Conservation (phyloP, 2,888 invertebrate species). For the Sinohyriopsis cumingii region DNA sequence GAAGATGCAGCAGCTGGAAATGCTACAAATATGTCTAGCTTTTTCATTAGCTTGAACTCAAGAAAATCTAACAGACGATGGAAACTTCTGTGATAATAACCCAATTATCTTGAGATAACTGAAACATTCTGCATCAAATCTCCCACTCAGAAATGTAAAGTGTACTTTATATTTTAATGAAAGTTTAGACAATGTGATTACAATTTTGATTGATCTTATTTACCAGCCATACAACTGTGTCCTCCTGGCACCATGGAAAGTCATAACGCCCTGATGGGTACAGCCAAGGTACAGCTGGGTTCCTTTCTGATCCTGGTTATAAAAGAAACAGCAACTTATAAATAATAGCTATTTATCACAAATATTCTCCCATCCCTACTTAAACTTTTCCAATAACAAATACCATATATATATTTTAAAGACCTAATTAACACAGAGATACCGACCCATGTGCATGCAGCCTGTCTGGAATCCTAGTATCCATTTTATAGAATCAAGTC, state of each 20-base stretch:
- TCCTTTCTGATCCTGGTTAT: constrained; percentile 88
- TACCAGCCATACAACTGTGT: constrained; percentile 96
- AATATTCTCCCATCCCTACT: too few species aligned
- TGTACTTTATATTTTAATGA: not conserved
- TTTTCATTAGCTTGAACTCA: too few species aligned
- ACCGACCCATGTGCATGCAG: not conserved
- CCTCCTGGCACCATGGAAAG: constrained; percentile 93
- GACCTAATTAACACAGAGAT: not conserved
- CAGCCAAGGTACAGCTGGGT: constrained; percentile 94
- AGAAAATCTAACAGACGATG: too few species aligned
- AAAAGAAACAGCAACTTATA: too few species aligned
- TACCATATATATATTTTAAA: not conserved
- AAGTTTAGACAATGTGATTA: not conserved
- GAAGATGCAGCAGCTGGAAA: too few species aligned
- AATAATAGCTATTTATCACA: too few species aligned
- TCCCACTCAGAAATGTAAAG: not conserved
- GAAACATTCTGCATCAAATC: not conserved
- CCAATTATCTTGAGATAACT: not conserved
- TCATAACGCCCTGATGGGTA: constrained; percentile 94
- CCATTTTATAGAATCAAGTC: too few species aligned
- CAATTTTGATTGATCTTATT: constrained; percentile 7
- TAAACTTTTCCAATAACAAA: too few species aligned
- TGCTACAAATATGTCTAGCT: too few species aligned
- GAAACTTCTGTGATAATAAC: too few species aligned
- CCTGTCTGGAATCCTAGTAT: too few species aligned